A percentile compares a stretch with the other conserved stretches of the same genome.
Evolutionary conservation across 2,797 vertebrate species (phyloP).

Genomic region (Kryptopterus vitreolus): DNA sequence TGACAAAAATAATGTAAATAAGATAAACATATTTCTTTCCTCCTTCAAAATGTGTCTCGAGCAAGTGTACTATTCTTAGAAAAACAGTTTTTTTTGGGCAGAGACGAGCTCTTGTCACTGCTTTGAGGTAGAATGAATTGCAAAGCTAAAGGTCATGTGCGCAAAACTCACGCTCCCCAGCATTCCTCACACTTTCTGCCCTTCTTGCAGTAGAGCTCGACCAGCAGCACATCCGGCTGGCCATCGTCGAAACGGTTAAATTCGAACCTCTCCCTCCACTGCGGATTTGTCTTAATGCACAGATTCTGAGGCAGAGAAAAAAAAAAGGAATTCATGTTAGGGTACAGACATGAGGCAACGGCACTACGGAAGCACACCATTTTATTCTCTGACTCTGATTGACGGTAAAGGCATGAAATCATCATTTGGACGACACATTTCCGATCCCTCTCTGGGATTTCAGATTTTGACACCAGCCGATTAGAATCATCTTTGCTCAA

Average conservation of each 20-base stretch:
- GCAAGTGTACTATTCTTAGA: background rate
- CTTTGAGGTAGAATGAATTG: conserved; percentile 1
- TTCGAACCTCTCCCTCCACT: conserved; percentile 97
- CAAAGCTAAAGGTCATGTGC: background rate
- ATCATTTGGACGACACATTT: conserved; percentile 58
- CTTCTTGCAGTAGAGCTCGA: conserved; percentile 89
- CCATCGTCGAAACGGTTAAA: conserved; percentile 96
- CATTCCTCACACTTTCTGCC: conserved; percentile 88
- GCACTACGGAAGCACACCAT: conserved; percentile 62
- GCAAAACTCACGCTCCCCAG: conserved; percentile 87
- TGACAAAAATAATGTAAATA: conserved; percentile 5
- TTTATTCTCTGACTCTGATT: conserved; percentile 63
- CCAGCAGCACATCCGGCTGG: conserved; percentile 85
- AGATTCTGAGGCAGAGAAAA: conserved; percentile 75
- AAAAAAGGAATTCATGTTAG: background rate
- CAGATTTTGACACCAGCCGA: conserved; percentile 82
- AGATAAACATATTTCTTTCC: conserved; percentile 7
- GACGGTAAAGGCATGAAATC: conserved; percentile 46
- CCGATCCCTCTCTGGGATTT: conserved; percentile 75
- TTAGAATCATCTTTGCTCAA: conserved; percentile 83
- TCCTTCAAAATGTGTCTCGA: background rate
- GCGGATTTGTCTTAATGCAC: conserved; percentile 91
- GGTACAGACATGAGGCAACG: conserved; percentile 62
- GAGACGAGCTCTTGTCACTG: background rate
- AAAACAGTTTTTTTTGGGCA: background rate